Evolutionary conservation across 2,888 invertebrate genomes (phyloP).

Genomic region (Amphipyra tragopoginis): DNA sequence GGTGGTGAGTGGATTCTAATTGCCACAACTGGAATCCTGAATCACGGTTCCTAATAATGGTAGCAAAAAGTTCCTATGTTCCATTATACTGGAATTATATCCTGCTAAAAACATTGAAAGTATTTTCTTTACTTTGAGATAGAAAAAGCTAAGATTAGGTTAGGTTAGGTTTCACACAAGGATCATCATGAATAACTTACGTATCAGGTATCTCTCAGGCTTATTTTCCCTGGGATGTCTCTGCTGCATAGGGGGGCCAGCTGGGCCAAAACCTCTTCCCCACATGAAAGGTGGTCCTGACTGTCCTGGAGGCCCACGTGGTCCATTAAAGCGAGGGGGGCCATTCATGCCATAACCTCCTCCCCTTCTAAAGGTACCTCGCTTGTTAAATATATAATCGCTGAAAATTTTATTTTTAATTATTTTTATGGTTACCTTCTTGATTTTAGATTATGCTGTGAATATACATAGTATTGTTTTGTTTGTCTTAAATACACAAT

Average conservation of each 20-base stretch:
- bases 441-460: neutral
- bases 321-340: neutral
- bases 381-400: neutral
- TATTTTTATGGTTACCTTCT: too few species aligned
- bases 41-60: too few species aligned
- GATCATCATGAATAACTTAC: slow-evolving; percentile 63
- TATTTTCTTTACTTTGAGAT: neutral
- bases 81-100: too few species aligned
- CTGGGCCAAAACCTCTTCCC: slow-evolving; percentile 68
- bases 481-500: too few species aligned
- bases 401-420: slow-evolving; percentile 14
- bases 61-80: too few species aligned
- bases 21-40: too few species aligned
- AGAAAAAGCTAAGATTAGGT: neutral
- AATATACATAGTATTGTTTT: too few species aligned
- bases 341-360: slow-evolving; percentile 9
- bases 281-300: slow-evolving; percentile 42
- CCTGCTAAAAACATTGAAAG: too few species aligned
- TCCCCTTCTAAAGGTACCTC: slow-evolving; percentile 8
- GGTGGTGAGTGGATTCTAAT: too few species aligned
- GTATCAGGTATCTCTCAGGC: slow-evolving; percentile 63
- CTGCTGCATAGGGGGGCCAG: slow-evolving; percentile 58
- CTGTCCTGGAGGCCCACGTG: slow-evolving; percentile 12
- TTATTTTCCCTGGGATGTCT: slow-evolving; percentile 33
- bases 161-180: neutral